These are phyloP conservation scores for Chorisops tibialis DNA, from an alignment of 2,888 invertebrate genomes.

Conservation along the genomic window DNA sequence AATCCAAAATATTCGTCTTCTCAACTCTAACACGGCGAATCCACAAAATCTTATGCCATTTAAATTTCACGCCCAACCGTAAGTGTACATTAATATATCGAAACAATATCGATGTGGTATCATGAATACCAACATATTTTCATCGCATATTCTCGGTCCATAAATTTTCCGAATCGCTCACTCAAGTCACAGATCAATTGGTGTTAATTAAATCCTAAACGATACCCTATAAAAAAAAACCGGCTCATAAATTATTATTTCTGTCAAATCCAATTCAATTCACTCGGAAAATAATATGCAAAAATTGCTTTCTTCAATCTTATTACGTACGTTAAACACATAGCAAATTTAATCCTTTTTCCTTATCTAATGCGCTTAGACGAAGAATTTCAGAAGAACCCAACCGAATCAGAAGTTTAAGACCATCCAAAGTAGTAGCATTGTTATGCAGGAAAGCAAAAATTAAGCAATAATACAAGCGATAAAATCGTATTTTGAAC, in stretches of 20 bases:
- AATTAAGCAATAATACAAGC: not conserved
- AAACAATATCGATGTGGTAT: not conserved
- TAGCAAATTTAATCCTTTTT: not conserved
- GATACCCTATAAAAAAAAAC: conserved; percentile 35
- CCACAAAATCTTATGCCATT: too few species aligned
- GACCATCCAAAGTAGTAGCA: not conserved
- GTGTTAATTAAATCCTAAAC: conserved; percentile 52
- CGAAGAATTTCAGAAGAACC: not conserved
- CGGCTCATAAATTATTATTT: conserved; percentile 36
- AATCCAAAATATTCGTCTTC: too few species aligned
- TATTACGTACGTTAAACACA: too few species aligned
- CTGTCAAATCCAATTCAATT: conserved; percentile 15
- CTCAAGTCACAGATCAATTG: conserved; percentile 50
- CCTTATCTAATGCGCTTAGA: too few species aligned
- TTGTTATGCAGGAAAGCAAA: conserved; percentile 2
- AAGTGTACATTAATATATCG: too few species aligned
- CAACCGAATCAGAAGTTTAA: not conserved
- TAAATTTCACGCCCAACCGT: too few species aligned
- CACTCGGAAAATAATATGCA: not conserved
- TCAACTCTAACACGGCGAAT: too few species aligned
- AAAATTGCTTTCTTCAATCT: conserved; percentile 8
- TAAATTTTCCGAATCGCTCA: conserved; percentile 30
- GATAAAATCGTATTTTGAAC: too few species aligned
- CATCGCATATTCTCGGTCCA: conserved; percentile 1
- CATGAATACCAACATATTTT: conserved; percentile 1